phyloP scores from a whole-genome alignment of 2,113 vertebrate genomes.

The Saccopteryx bilineata region DNA sequence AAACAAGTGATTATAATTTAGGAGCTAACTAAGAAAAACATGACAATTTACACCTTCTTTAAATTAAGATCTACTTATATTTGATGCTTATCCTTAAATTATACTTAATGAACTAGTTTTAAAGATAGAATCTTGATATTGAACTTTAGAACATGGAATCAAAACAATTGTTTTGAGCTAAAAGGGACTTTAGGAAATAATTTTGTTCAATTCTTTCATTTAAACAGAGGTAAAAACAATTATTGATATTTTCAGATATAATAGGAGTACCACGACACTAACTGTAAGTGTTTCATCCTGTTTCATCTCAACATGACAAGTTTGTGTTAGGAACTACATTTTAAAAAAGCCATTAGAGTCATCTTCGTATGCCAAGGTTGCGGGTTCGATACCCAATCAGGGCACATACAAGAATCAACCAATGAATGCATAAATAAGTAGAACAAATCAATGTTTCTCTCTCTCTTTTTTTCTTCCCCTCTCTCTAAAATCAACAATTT shows the following conservation, averaged over 20 bases:
- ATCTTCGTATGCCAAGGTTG: no score
- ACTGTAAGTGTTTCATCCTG: neutral
- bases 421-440: no score
- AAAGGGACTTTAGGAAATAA: neutral
- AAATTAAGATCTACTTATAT: constrained; percentile 10
- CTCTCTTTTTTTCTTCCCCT: no score
- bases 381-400: no score
- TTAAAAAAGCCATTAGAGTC: neutral
- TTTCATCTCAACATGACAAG: neutral
- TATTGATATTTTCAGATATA: neutral
- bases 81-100: neutral
- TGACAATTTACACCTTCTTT: neutral
- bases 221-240: constrained; percentile 21
- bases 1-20: neutral
- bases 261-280: neutral
- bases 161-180: constrained; percentile 38
- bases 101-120: neutral
- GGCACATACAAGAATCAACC: no score
- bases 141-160: neutral
- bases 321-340: neutral
- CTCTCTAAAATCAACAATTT: no score
- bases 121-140: neutral
- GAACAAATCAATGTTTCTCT: no score
- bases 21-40: neutral
- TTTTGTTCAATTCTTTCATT: neutral